phyloP scores from a whole-genome alignment of 2,888 invertebrate genomes.

The Hydriomena furcata region DNA sequence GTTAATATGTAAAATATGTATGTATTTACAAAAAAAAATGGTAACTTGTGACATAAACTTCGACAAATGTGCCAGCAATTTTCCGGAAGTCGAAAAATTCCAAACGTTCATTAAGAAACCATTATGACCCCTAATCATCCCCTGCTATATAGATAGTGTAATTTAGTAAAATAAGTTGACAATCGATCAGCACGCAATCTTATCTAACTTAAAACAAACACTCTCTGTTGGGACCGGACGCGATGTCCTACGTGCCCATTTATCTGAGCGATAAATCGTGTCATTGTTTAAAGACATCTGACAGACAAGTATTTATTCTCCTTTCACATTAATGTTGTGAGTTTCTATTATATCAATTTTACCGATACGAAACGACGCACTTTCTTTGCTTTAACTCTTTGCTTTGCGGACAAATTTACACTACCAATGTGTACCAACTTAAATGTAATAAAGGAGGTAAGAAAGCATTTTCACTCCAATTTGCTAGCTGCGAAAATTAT shows the following conservation, averaged over 20 bases:
- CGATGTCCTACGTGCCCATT: constrained; percentile 45
- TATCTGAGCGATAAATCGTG: constrained; percentile 54
- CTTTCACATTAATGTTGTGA: constrained; percentile 42
- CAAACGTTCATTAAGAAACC: too few relatives aligned
- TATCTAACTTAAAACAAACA: constrained; percentile 30
- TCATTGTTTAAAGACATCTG: constrained; percentile 50
- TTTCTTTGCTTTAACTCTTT: not conserved
- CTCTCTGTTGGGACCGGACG: constrained; percentile 22
- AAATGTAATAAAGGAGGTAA: too few relatives aligned
- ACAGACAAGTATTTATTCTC: constrained; percentile 52
- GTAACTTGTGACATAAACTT: too few relatives aligned
- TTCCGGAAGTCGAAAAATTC: too few relatives aligned
- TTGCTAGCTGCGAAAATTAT: constrained; percentile 3
- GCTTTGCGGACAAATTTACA: too few relatives aligned
- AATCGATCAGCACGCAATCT: constrained; percentile 31
- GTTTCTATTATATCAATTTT: constrained; percentile 24
- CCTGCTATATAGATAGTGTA: not conserved
- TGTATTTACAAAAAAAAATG: too few relatives aligned
- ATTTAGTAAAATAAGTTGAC: constrained; percentile 17
- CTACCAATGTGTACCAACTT: too few relatives aligned
- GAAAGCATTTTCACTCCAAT: constrained; percentile 6
- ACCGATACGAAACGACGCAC: constrained; percentile 18
- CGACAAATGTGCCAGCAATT: too few relatives aligned
- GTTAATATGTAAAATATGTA: too few relatives aligned
- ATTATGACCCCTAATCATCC: not conserved